Evolutionary conservation across 2,113 vertebrate species (phyloP).

Genomic region (Hypocryptadius cinnamomeus): DNA sequence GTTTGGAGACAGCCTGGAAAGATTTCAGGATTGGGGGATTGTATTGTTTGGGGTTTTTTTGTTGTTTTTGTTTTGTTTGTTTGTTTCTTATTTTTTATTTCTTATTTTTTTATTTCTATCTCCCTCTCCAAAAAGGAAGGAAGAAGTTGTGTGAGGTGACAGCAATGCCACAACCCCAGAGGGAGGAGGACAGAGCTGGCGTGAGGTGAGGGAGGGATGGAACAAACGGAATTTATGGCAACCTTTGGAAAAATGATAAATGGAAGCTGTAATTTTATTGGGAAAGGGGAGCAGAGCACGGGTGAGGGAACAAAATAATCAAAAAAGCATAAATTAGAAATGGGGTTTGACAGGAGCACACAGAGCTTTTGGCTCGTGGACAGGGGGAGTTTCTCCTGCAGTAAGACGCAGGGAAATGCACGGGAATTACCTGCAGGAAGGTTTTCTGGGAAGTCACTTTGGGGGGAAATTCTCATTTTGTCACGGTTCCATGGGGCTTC

Average conservation of each 20-base stretch:
- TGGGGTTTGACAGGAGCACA: neutral
- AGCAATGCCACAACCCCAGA: neutral
- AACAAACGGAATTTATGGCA: neutral
- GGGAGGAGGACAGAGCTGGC: neutral
- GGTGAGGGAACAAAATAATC: neutral
- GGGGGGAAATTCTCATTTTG: neutral
- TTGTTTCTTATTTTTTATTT: neutral
- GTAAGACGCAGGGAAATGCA: neutral
- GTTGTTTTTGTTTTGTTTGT: neutral
- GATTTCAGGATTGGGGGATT: neutral
- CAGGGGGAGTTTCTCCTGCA: neutral
- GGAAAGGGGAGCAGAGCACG: neutral
- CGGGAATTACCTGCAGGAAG: neutral
- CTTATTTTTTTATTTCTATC: neutral
- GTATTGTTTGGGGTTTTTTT: neutral
- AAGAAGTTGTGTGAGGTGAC: neutral
- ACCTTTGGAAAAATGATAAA: neutral
- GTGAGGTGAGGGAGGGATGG: neutral
- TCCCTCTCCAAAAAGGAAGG: neutral
- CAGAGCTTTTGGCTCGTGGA: neutral
- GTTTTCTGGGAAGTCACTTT: neutral
- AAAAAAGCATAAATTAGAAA: constrained; percentile 15
- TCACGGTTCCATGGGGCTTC: neutral
- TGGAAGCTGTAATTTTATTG: neutral
- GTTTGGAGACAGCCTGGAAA: constrained; percentile 14